A percentile compares a stretch with the other conserved stretches of the same genome.
These are phyloP conservation scores for Malacosoma neustria DNA, from an alignment of 2,888 invertebrate genomes.

Conservation along the genomic window DNA sequence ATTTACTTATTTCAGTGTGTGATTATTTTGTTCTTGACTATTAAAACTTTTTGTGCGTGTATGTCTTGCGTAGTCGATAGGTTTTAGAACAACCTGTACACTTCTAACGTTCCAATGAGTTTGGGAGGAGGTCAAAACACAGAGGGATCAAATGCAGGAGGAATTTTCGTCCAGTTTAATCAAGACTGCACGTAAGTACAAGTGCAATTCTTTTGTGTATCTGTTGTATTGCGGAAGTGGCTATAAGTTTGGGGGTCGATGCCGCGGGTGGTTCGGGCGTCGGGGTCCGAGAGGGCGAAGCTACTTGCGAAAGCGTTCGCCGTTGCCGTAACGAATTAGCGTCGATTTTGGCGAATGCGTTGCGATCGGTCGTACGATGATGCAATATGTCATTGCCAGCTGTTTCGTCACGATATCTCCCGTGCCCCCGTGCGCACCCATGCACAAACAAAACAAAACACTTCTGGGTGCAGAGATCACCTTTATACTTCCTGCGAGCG, in stretches of 20 bases:
- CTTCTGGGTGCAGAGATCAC: background rate
- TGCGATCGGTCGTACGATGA: slow-evolving; percentile 35
- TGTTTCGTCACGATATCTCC: slow-evolving; percentile 40
- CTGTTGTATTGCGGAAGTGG: background rate
- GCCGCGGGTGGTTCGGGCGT: background rate
- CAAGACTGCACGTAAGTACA: slow-evolving; percentile 97
- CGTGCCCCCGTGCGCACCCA: slow-evolving; percentile 10
- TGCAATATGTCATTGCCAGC: slow-evolving; percentile 64
- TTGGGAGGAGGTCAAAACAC: slow-evolving; percentile 82
- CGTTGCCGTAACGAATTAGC: slow-evolving; percentile 33
- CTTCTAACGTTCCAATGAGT: slow-evolving; percentile 85
- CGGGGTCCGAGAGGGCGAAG: slow-evolving; percentile 4
- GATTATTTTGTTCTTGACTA: slow-evolving; percentile 49
- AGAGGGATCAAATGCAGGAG: slow-evolving; percentile 86
- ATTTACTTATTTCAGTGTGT: slow-evolving; percentile 45
- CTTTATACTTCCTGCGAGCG: too few species aligned
- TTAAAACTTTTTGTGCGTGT: slow-evolving; percentile 43
- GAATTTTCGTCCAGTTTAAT: slow-evolving; percentile 96
- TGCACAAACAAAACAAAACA: background rate
- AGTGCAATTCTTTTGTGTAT: background rate
- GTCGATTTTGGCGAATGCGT: slow-evolving; percentile 22
- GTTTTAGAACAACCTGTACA: slow-evolving; percentile 42
- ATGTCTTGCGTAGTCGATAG: slow-evolving; percentile 45
- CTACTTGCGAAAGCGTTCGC: slow-evolving; percentile 30
- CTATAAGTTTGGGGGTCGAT: background rate